Conservation (phyloP, 1,140 invertebrate genomes). For the Caerostris darwini region DNA sequence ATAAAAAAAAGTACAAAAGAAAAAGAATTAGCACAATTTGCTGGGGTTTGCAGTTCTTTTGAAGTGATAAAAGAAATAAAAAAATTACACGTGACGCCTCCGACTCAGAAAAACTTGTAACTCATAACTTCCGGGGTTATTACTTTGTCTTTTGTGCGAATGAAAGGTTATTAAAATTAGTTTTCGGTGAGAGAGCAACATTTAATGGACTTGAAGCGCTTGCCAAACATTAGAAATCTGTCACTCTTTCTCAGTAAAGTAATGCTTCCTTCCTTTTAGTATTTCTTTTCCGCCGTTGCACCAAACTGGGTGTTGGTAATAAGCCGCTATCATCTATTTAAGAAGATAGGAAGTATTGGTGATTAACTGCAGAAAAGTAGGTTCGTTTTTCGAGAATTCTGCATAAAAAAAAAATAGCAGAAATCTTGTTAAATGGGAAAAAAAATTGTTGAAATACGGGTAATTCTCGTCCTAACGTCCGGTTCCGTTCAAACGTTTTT, state of each 20-base stretch:
- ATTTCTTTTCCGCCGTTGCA: conserved; percentile 4
- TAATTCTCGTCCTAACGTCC: no score
- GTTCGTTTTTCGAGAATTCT: not conserved
- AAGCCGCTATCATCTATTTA: not conserved
- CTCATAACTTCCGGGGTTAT: conserved; percentile 22
- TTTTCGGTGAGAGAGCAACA: not conserved
- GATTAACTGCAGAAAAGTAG: not conserved
- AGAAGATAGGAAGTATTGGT: not conserved
- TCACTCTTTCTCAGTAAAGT: not conserved
- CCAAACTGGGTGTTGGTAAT: not conserved
- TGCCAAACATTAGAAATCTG: not conserved
- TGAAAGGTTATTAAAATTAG: not conserved
- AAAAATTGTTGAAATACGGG: no score
- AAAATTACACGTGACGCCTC: no score
- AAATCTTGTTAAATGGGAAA: not conserved
- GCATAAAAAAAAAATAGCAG: not conserved
- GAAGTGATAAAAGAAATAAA: not conserved
- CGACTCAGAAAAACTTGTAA: not conserved
- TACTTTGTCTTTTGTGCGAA: not conserved
- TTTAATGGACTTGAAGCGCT: not conserved
- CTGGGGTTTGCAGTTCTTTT: not conserved
- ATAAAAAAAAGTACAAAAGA: not conserved
- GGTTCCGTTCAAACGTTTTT: no score
- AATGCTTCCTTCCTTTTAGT: not conserved
- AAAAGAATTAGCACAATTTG: not conserved